Evolutionary conservation across 2,888 invertebrate genomes (phyloP).

Genomic region (Myathropa florea): DNA sequence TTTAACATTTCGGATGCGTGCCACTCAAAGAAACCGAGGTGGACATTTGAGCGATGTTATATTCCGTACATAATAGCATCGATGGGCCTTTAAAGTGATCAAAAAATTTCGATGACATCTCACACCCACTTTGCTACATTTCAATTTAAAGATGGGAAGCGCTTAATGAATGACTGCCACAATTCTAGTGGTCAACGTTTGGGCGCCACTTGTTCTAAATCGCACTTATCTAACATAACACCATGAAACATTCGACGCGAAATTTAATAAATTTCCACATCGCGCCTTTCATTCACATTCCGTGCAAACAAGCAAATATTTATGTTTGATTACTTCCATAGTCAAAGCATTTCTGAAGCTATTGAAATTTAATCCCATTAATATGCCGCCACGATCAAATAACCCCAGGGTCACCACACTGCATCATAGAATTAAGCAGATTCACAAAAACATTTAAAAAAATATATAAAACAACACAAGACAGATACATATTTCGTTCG

Average conservation of each 20-base stretch:
- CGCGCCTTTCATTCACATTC: neutral
- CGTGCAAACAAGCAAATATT: neutral
- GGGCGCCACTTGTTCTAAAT: neutral
- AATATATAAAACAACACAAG: neutral
- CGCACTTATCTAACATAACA: neutral
- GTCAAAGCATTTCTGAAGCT: neutral
- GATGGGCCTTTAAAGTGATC: too few species aligned
- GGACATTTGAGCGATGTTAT: too few species aligned
- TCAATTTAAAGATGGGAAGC: too few species aligned
- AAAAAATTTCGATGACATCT: too few species aligned
- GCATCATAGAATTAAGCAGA: slow-evolving; percentile 3
- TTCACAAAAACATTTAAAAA: neutral
- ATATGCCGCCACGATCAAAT: neutral
- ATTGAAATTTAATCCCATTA: slow-evolving; percentile 7
- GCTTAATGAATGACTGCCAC: too few species aligned
- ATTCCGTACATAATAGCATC: too few species aligned
- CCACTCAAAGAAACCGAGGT: too few species aligned
- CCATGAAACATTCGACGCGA: neutral
- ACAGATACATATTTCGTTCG: neutral
- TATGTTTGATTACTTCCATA: neutral
- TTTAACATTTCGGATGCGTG: too few species aligned
- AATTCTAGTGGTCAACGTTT: neutral
- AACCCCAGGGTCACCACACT: slow-evolving; percentile 9
- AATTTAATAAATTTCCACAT: neutral
- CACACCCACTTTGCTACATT: too few species aligned